These are phyloP conservation scores for Chalcosyrphus nemorum DNA, from an alignment of 2,888 invertebrate species.

Conservation along the genomic window DNA sequence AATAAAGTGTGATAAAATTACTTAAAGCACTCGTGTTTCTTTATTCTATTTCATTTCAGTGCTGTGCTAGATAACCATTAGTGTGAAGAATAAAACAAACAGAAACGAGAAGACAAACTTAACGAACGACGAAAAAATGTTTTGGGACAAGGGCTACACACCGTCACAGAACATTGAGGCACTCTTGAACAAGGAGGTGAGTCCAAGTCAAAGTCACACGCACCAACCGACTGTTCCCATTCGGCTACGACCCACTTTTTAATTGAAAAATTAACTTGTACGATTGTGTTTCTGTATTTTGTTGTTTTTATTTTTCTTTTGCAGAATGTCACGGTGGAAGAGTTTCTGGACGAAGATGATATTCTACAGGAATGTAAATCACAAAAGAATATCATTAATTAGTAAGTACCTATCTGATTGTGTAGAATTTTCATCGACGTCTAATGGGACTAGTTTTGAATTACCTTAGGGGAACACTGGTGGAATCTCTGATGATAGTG, in stretches of 20 bases:
- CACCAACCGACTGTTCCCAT: conserved; percentile 60
- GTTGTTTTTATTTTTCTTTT: conserved; percentile 77
- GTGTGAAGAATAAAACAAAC: conserved; percentile 22
- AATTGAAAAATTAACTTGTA: neutral
- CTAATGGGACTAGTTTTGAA: neutral
- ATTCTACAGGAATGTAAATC: conserved; percentile 97
- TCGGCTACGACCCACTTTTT: conserved; percentile 27
- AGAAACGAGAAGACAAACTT: conserved; percentile 22
- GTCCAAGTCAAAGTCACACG: no score
- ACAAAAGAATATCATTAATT: conserved; percentile 95
- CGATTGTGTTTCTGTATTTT: conserved; percentile 4
- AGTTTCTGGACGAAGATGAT: conserved; percentile 96
- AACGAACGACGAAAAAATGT: conserved; percentile 78
- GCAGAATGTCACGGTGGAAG: conserved; percentile 94
- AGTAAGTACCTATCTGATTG: conserved; percentile 88
- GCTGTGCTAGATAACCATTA: conserved; percentile 45
- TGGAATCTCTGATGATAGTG: neutral
- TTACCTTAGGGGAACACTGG: neutral
- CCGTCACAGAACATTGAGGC: conserved; percentile 82
- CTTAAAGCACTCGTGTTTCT: neutral
- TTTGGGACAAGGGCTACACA: conserved; percentile 82
- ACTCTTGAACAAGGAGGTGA: conserved; percentile 81
- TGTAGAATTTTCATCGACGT: no score
- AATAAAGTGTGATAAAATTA: conserved; percentile 12
- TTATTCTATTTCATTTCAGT: conserved; percentile 30